phyloP scores from a whole-genome alignment of 2,113 vertebrate species.

The Grammomys dolichurus region DNA sequence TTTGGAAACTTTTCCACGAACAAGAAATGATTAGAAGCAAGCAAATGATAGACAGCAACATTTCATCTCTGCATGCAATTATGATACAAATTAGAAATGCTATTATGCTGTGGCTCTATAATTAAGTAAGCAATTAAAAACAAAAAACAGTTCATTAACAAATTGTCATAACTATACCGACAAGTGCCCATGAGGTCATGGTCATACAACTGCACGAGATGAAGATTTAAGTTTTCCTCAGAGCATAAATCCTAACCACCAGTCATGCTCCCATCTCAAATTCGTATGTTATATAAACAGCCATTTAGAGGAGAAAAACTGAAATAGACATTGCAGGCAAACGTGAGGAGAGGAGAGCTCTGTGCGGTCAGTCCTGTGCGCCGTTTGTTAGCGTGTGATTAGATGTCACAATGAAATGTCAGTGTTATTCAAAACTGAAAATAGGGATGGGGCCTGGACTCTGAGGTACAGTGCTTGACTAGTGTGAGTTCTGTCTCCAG shows the following conservation, averaged over 20 bases:
- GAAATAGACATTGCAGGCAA: conserved; percentile 47
- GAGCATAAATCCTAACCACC: conserved; percentile 73
- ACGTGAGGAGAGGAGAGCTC: background rate
- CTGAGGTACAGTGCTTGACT: background rate
- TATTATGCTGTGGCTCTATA: conserved; percentile 89
- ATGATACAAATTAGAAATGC: conserved; percentile 90
- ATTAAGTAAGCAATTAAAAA: conserved; percentile 94
- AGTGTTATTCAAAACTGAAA: conserved; percentile 58
- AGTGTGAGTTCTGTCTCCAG: background rate
- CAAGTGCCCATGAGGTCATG: conserved; percentile 88
- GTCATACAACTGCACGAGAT: conserved; percentile 82
- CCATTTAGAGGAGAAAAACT: conserved; percentile 51
- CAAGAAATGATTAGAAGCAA: conserved; percentile 88
- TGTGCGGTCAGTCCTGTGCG: background rate
- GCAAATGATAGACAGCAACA: conserved; percentile 87
- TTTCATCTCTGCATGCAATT: conserved; percentile 92
- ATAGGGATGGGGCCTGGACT: background rate
- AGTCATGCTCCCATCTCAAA: conserved; percentile 51
- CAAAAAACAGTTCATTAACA: conserved; percentile 92
- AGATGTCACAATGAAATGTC: background rate
- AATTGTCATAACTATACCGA: conserved; percentile 89
- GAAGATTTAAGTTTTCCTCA: conserved; percentile 79
- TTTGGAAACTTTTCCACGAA: conserved; percentile 88
- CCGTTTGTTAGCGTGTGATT: background rate
- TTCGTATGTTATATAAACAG: conserved; percentile 63